Conservation (phyloP, 2,797 vertebrate genomes). For the Pipistrellus nathusii region DNA sequence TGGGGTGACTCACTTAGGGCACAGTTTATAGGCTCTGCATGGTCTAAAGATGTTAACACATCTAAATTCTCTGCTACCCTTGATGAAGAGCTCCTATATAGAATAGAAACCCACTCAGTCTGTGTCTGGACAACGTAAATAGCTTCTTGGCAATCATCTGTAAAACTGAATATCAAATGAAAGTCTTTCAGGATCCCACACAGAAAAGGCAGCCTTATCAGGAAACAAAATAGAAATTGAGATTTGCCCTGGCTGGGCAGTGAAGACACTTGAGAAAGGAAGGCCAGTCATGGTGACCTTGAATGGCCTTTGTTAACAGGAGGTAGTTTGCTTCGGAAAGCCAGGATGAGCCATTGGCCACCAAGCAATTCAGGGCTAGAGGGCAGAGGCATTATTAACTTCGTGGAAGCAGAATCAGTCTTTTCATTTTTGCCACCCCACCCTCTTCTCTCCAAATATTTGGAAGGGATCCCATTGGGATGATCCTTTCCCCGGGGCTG, state of each 20-base stretch:
- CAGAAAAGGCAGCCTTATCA: slow-evolving; percentile 29
- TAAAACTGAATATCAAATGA: slow-evolving; percentile 3
- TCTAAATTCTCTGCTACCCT: not conserved
- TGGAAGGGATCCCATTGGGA: slow-evolving; percentile 57
- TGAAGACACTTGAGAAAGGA: slow-evolving; percentile 8
- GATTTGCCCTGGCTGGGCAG: not conserved
- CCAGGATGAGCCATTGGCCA: not conserved
- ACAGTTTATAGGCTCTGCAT: not conserved
- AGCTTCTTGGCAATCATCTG: slow-evolving; percentile 17
- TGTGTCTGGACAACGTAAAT: not conserved
- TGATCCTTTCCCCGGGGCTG: slow-evolving; percentile 61
- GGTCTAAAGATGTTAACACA: not conserved
- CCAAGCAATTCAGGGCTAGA: not conserved
- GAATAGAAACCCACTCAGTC: not conserved
- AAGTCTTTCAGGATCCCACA: slow-evolving; percentile 30
- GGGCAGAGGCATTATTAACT: slow-evolving; percentile 28
- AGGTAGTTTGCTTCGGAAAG: slow-evolving; percentile 36
- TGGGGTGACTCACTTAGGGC: not conserved
- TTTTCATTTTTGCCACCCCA: slow-evolving; percentile 47
- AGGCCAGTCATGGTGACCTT: slow-evolving; percentile 8
- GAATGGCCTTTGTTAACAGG: slow-evolving; percentile 27
- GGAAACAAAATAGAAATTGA: slow-evolving; percentile 39
- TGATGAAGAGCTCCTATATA: not conserved
- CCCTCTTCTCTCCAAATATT: slow-evolving; percentile 43
- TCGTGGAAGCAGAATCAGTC: slow-evolving; percentile 37